phyloP scores from a whole-genome alignment of 2,888 invertebrate species.

The Catocala fraxini region DNA sequence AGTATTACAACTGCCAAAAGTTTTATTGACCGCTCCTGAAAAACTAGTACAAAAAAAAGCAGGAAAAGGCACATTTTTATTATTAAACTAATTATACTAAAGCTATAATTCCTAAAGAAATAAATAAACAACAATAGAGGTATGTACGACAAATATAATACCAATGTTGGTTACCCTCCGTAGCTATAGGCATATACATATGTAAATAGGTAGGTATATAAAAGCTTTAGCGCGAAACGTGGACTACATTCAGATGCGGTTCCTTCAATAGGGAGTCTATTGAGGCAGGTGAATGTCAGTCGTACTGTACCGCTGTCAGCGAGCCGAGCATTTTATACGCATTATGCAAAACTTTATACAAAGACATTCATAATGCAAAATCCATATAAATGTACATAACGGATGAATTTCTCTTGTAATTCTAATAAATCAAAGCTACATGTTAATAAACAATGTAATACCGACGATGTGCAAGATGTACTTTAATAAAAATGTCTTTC shows the following conservation, averaged over 20 bases:
- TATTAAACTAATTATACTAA: too few species aligned
- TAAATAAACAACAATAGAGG: too few species aligned
- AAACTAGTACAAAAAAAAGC: too few species aligned
- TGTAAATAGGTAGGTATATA: not conserved
- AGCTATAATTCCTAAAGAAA: too few species aligned
- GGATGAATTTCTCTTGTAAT: not conserved
- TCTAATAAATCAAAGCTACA: not conserved
- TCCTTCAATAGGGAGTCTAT: slow-evolving; percentile 37
- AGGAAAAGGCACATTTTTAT: too few species aligned
- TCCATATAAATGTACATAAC: not conserved
- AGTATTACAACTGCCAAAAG: too few species aligned
- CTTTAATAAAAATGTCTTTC: slow-evolving; percentile 11
- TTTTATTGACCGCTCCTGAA: too few species aligned
- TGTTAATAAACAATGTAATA: not conserved
- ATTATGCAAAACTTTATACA: slow-evolving; percentile 9
- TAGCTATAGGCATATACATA: not conserved
- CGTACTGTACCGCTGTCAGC: slow-evolving; percentile 11
- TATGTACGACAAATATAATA: too few species aligned
- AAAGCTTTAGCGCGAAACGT: slow-evolving; percentile 28
- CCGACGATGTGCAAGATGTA: not conserved
- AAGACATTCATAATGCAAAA: slow-evolving; percentile 2
- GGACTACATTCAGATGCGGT: slow-evolving; percentile 30
- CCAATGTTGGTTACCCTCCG: too few species aligned
- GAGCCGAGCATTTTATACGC: slow-evolving; percentile 12
- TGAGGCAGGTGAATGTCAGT: slow-evolving; percentile 43